Base-by-base conservation (phyloP, 2,797 vertebrate species). In the Galago senegalensis region DNA sequence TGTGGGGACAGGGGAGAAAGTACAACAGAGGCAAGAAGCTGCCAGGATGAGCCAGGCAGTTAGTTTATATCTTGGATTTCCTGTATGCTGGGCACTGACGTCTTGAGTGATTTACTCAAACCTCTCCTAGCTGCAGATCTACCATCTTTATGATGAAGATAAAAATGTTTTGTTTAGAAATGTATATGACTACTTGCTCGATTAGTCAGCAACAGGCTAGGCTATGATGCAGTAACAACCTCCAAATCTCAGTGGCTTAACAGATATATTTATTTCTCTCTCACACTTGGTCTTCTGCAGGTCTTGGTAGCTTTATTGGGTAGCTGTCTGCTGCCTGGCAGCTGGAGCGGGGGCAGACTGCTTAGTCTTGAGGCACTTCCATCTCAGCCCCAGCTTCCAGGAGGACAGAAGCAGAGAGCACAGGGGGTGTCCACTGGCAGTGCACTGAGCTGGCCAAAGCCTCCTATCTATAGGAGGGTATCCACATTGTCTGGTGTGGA, bases 251-350 rank as follows among this genome's bases (percentile, higher is more conserved):
- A 12, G 77, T 1, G 53, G 34, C 27, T 10, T 11, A 4, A 21
- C 13, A 49, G 1, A 8, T 3, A 0, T 1, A 11, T 3, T 3
- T 12, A 31, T 49, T 34, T 69, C 18, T 85, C 83, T 88, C 20
- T 0, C 23, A 34, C 14, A 1, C 4, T 1, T 0, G 1, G 9
- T 16, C 1, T 0, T 0, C 20, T 14, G 12, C 27, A 31, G 37
- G 9, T 25, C 16, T 1, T 4, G n/a, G 37, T 60, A 3, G 21
- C 40, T 21, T 58, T 72, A 31, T 21, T 31, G 37, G 4, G 1
- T 3, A 18, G 29, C 60, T n/a, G 63, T n/a, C 46, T n/a, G 61
- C 31, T 10, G 21, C 0, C 4, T 7, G 73, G 25, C 21, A 58
- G 2, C 37, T 86, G 13, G 13, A 37, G n/a, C 34, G 34, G 5